Conservation (phyloP, 2,888 invertebrate genomes). For the Apotomis betuletana region DNA sequence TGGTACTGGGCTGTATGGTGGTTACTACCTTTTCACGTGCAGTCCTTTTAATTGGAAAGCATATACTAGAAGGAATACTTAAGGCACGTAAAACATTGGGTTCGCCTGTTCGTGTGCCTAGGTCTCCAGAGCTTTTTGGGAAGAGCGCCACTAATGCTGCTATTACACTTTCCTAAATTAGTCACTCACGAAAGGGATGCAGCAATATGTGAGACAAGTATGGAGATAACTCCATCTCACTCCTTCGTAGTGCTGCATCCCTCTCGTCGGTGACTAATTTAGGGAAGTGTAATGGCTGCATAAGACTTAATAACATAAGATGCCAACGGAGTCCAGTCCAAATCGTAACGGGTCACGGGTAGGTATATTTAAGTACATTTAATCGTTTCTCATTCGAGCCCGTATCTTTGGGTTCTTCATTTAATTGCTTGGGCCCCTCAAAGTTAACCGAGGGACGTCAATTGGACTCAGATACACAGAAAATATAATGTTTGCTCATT, state of each 20-base stretch:
- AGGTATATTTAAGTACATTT: conserved; percentile 4
- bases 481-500: conserved; percentile 24
- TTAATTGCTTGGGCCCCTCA: conserved; percentile 26
- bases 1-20: neutral
- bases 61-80: conserved; percentile 25
- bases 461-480: conserved; percentile 26
- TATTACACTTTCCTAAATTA: no score
- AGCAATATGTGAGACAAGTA: neutral
- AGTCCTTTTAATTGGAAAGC: conserved; percentile 24
- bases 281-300: no score
- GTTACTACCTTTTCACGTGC: conserved; percentile 4
- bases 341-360: conserved; percentile 17
- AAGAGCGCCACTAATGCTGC: no score
- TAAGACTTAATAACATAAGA: neutral
- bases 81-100: conserved; percentile 28
- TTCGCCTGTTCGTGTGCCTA: neutral
- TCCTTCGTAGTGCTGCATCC: no score
- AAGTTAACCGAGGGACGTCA: conserved; percentile 25
- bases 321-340: conserved; percentile 5
- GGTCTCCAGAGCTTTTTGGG: neutral
- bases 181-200: no score
- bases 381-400: conserved; percentile 29
- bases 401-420: conserved; percentile 26
- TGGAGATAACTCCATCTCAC: no score
- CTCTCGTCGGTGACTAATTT: no score